These are phyloP conservation scores for Listronotus bonariensis DNA, from an alignment of 1,140 invertebrate species.

Conservation along the genomic window DNA sequence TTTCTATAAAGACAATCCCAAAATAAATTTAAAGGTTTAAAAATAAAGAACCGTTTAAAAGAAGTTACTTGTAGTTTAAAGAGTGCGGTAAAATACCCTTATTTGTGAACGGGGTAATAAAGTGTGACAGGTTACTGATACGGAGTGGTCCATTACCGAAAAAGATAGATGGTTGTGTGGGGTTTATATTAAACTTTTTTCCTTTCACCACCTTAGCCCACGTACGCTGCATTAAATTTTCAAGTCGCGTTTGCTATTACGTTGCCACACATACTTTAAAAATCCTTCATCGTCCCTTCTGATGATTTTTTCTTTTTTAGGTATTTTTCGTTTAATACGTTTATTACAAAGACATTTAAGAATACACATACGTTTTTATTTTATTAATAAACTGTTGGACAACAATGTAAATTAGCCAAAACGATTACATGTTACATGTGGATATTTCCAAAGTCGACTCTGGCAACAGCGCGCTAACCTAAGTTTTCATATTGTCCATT, in stretches of 20 bases:
- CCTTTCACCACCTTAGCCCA: slow-evolving; percentile 33
- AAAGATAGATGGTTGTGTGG: slow-evolving; percentile 38
- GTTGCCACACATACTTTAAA: slow-evolving; percentile 33
- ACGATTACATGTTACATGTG: too few species aligned
- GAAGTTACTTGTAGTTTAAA: slow-evolving; percentile 37
- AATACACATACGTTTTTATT: too few species aligned
- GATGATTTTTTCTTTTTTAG: slow-evolving; percentile 16
- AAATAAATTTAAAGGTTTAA: slow-evolving; percentile 7
- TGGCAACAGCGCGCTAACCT: too few species aligned
- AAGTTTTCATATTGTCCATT: too few species aligned
- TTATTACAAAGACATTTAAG: too few species aligned
- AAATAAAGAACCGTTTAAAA: slow-evolving; percentile 20
- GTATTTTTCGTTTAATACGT: too few species aligned
- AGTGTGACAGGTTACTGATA: slow-evolving; percentile 40
- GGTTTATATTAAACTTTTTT: slow-evolving; percentile 41
- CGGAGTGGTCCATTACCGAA: slow-evolving; percentile 41
- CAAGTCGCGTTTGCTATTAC: slow-evolving; percentile 39
- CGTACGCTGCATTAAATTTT: slow-evolving; percentile 37
- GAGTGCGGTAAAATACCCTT: slow-evolving; percentile 37
- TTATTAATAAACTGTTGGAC: too few species aligned
- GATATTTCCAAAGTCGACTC: too few species aligned
- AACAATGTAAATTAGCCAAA: too few species aligned
- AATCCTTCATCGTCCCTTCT: slow-evolving; percentile 27
- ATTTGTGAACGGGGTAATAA: slow-evolving; percentile 39
- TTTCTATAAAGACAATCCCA: neutral